phyloP scores from a whole-genome alignment of 2,113 vertebrate genomes.

The Pollimyrus isidori region DNA sequence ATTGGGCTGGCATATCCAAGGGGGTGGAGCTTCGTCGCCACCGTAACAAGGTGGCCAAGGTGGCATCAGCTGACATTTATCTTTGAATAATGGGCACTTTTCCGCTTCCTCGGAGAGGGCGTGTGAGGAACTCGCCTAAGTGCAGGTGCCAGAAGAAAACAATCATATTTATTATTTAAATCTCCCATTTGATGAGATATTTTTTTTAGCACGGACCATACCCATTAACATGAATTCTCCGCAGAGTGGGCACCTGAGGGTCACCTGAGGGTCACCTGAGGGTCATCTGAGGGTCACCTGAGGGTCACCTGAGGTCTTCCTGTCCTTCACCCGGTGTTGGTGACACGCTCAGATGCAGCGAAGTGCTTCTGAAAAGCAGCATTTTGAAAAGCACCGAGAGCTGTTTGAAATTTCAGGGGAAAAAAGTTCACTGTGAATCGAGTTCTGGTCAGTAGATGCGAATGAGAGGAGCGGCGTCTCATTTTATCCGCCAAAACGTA shows the following conservation, averaged over 20 bases:
- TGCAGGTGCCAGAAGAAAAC: not conserved
- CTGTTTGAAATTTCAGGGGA: not conserved
- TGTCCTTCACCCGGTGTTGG: not conserved
- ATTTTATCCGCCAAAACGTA: not conserved
- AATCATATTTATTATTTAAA: not conserved
- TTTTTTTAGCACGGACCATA: not conserved
- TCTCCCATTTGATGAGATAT: not conserved
- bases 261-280: not conserved
- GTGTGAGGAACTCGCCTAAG: not conserved
- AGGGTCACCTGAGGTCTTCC: not conserved
- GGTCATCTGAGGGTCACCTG: too few relatives aligned
- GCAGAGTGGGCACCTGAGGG: not conserved
- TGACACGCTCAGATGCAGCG: not conserved
- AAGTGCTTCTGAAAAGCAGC: not conserved
- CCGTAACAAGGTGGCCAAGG: not conserved
- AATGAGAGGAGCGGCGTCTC: not conserved
- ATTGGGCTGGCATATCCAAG: not conserved
- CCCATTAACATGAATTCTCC: not conserved
- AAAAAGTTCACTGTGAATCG: not conserved
- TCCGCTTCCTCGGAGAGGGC: not conserved
- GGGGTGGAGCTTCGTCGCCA: not conserved
- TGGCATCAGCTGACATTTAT: not conserved
- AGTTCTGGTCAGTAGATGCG: not conserved
- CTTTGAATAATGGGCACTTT: not conserved
- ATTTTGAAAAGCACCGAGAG: not conserved